Base-by-base conservation (phyloP, 2,888 invertebrate genomes). In the Hyalella azteca region DNA sequence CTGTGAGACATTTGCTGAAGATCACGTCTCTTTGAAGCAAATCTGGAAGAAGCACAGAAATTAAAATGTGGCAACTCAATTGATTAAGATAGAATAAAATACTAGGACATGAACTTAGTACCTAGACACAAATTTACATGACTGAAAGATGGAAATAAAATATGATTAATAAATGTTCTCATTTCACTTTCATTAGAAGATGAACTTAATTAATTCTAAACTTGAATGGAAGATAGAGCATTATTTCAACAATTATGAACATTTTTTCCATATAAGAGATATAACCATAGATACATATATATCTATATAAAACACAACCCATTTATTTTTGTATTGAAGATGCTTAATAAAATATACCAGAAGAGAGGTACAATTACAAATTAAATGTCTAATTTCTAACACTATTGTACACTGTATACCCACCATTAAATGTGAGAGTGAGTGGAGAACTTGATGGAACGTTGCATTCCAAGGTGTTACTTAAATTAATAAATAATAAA, bases 401-500 rank as follows among this genome's bases (percentile, higher is more conserved):
- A n/a, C n/a, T n/a, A n/a, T n/a, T n/a, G n/a, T n/a, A n/a, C n/a
- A n/a, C n/a, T n/a, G n/a, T n/a, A n/a, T n/a, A 13, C 9, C 36
- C 36, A 66, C 66, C 66, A 36, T 66, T 66, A 19, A 66, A 66
- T 32, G 66, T 36, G 36, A 66, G 66, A 66, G 66, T 66, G 26
- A 29, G 19, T 29, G 29, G 36, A 11, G 66, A 19, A 4, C 19
- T 66, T 32, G 66, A n/a, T 36, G 66, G 36, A 7, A 66, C 66
- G n/a, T n/a, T 36, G 66, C 66, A 66, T 36, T 66, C 66, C 36
- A 66, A 36, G 29, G 36, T 66, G 19, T 32, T 19, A 36, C 66
- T 66, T 19, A 66, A 32, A 1, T 3, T 36, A 39, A 5, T 19
- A 1, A n/a, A 66, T 66, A 66, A 66, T 11, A 66, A 36, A 5